A percentile compares a stretch with the other conserved stretches of the same genome.
Evolutionary conservation across 2,797 vertebrate genomes (phyloP).

Genomic region (Pseudopleuronectes americanus): DNA sequence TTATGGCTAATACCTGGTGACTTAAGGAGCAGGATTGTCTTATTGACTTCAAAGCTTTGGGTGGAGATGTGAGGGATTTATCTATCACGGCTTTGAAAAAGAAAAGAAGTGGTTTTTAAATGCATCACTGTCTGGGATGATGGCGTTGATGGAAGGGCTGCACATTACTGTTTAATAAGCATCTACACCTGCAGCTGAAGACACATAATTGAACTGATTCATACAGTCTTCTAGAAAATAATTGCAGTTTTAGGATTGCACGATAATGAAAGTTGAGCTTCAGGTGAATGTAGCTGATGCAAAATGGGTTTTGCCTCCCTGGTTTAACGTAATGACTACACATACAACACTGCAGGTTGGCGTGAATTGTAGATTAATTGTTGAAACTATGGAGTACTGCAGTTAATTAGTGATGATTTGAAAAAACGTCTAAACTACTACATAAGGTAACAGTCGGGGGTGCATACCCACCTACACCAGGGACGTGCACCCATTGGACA

Average conservation of each 20-base stretch:
- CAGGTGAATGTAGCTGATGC: slow-evolving; percentile 15
- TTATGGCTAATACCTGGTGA: slow-evolving; percentile 46
- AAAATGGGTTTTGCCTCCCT: slow-evolving; percentile 12
- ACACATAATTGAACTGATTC: slow-evolving; percentile 34
- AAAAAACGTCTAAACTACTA: not conserved
- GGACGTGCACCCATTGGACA: too few relatives aligned
- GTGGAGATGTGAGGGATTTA: slow-evolving; percentile 54
- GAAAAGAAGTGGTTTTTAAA: slow-evolving; percentile 49
- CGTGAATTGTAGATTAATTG: not conserved
- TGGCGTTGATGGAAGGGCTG: slow-evolving; percentile 53
- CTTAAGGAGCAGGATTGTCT: slow-evolving; percentile 41
- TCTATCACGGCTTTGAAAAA: slow-evolving; percentile 31
- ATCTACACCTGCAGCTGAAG: slow-evolving; percentile 41
- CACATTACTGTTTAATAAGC: not conserved
- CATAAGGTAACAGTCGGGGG: too few relatives aligned
- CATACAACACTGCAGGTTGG: not conserved
- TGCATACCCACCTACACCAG: too few relatives aligned
- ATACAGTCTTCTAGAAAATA: slow-evolving; percentile 25
- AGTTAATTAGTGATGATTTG: not conserved
- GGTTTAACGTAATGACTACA: slow-evolving; percentile 2
- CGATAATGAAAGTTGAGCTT: slow-evolving; percentile 3
- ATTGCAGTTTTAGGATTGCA: slow-evolving; percentile 8
- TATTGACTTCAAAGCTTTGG: slow-evolving; percentile 59
- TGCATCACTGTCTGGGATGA: slow-evolving; percentile 44
- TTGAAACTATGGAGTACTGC: not conserved